These are phyloP conservation scores for Pluvianellus socialis DNA, from an alignment of 2,113 vertebrate genomes.

Conservation along the genomic window DNA sequence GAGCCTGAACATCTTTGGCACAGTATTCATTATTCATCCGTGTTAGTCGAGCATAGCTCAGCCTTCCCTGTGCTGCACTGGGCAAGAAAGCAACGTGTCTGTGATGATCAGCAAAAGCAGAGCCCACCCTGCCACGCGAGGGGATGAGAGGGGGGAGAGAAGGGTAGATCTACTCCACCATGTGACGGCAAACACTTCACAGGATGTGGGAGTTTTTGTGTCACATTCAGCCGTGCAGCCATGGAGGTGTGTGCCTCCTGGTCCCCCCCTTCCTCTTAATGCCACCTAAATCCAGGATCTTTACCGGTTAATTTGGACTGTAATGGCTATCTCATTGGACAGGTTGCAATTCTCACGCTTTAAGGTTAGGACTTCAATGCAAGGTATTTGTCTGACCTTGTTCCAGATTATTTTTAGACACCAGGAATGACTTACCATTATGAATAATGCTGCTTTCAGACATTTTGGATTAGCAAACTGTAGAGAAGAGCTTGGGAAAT, in stretches of 20 bases:
- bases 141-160: background rate
- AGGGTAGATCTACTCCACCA: background rate
- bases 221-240: background rate
- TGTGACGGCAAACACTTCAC: fast-evolving
- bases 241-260: background rate
- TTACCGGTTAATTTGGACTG: background rate
- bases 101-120: background rate
- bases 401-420: background rate
- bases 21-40: background rate
- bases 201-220: fast-evolving
- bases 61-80: background rate
- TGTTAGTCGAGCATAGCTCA: background rate
- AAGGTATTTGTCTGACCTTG: background rate
- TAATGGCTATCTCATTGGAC: background rate
- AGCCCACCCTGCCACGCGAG: background rate
- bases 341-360: background rate
- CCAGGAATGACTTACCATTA: background rate
- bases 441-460: background rate
- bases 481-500: background rate
- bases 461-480: background rate
- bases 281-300: background rate
- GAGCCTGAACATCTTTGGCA: background rate
- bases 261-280: background rate
- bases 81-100: background rate
- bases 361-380: background rate